A percentile compares a stretch with the other conserved stretches of the same genome.
phyloP scores from a whole-genome alignment of 2,888 invertebrate genomes.

The Podabrus alpinus region DNA sequence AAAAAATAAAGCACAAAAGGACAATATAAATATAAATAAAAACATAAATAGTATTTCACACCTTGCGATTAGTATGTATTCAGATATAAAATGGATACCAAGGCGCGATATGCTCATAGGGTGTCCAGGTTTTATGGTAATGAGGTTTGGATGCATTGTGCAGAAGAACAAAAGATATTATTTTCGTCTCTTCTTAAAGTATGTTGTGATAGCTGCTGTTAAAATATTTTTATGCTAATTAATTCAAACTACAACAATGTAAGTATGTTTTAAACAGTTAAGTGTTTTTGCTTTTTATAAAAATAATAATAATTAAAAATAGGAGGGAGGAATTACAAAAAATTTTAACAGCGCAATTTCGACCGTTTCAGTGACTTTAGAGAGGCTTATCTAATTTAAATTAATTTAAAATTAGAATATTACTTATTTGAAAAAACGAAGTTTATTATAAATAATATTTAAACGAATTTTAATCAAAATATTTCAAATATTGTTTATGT shows the following conservation, averaged over 20 bases:
- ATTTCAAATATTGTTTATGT: too few relatives aligned
- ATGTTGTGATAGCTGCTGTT: slow-evolving; percentile 35
- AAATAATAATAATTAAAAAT: background rate
- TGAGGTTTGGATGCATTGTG: slow-evolving; percentile 25
- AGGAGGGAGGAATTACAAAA: background rate
- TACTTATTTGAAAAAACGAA: too few relatives aligned
- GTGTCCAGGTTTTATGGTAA: slow-evolving; percentile 32
- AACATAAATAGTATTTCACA: slow-evolving; percentile 33
- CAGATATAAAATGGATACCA: slow-evolving; percentile 33
- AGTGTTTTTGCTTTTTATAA: background rate
- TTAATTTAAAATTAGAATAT: too few relatives aligned
- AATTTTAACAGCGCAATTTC: background rate
- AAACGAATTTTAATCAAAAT: too few relatives aligned
- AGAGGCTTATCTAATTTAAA: too few relatives aligned
- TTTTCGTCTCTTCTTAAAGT: slow-evolving; percentile 35
- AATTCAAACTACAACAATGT: slow-evolving; percentile 10
- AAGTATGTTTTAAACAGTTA: slow-evolving; percentile 9
- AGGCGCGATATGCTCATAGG: slow-evolving; percentile 27
- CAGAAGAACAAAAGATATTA: slow-evolving; percentile 34
- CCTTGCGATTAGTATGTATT: slow-evolving; percentile 37
- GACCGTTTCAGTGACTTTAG: too few relatives aligned
- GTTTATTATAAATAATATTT: too few relatives aligned
- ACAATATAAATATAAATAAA: slow-evolving; percentile 23
- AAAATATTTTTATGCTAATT: slow-evolving; percentile 38
- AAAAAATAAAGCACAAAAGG: background rate